Evolutionary conservation across 2,888 invertebrate genomes (phyloP), one percentile per base, ranked within the genome.

Genomic region (Heliconius sara): DNA sequence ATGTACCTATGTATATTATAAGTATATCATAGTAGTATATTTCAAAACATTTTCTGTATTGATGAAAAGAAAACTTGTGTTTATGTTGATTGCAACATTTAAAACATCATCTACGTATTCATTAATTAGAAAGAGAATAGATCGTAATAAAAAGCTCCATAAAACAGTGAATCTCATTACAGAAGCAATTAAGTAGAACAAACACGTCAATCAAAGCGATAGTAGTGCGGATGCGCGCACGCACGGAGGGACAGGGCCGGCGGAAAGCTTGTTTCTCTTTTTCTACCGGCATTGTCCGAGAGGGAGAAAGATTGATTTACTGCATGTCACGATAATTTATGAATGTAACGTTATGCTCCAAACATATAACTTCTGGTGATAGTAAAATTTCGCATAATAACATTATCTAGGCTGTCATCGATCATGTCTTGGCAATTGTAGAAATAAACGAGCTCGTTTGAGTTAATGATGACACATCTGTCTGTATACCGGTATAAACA

Each of bases 331-430:
- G 81, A 83, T 82, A 81, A 83, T 84, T 81, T 83, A 83, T 83
- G 83, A 80, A 84, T 79, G 81, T 76, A 81, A 80, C 80, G 76
- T 76, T 85, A 85, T 60, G 72, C 81, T 76, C 43, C 65, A 65
- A 63, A 74, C 57, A 76, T 78, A 78, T 76, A 34, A 67, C 74
- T 73, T 73, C 73, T 60, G 25, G 39, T 71, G 82, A 86, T 86
- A 86, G 86, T 85, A 88, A 89, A 90, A 90, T 90, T 90, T 86
- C 88, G 90, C 91, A 88, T 88, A 89, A 88, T 86, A 87, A 85
- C 86, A 76, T 81, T 83, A 83, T 84, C 82, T 78, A 82, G 66
- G 63, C 74, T 79, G 77, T 74, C 78, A 82, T 84, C 82, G 77
- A 84, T 83, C 84, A 84, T 81, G 80, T 79, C 77, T 76, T 75